Evolutionary conservation across 1,140 invertebrate genomes (phyloP).

Genomic region (Bactericera cockerelli): DNA sequence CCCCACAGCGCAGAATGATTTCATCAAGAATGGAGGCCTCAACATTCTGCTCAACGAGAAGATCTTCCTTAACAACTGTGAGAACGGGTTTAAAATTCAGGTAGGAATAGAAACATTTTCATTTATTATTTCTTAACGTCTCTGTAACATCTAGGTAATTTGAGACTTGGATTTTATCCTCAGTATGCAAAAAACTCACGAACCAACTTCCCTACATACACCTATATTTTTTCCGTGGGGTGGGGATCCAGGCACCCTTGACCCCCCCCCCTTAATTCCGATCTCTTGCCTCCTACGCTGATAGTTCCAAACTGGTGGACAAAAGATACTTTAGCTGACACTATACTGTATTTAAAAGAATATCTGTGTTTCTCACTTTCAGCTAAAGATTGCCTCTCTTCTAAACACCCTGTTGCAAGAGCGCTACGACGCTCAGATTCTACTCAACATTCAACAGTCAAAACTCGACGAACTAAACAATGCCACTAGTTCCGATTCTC

Average conservation of each 20-base stretch:
- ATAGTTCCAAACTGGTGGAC: background rate
- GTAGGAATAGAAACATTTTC: background rate
- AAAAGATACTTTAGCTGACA: too few relatives aligned
- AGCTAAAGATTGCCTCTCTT: background rate
- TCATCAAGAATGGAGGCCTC: constrained; percentile 44
- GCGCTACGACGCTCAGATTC: background rate
- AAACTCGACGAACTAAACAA: background rate
- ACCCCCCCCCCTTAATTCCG: too few relatives aligned
- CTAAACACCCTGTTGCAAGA: background rate
- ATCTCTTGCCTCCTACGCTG: background rate
- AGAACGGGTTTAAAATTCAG: background rate
- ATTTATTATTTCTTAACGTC: background rate
- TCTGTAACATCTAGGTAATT: background rate
- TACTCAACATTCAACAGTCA: background rate
- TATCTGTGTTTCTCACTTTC: background rate
- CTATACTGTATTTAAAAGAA: background rate
- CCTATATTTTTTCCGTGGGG: background rate
- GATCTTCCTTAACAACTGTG: background rate
- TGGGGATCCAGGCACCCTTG: too few relatives aligned
- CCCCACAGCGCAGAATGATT: constrained; percentile 48
- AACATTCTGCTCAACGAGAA: background rate
- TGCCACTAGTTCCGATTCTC: background rate
- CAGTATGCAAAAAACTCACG: background rate
- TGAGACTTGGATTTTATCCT: background rate
- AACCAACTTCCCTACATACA: background rate